Percentiles rank a stretch among this genome's conserved stretches.
phyloP scores from a whole-genome alignment of 2,888 invertebrate species.

The Prenolepis imparis region DNA sequence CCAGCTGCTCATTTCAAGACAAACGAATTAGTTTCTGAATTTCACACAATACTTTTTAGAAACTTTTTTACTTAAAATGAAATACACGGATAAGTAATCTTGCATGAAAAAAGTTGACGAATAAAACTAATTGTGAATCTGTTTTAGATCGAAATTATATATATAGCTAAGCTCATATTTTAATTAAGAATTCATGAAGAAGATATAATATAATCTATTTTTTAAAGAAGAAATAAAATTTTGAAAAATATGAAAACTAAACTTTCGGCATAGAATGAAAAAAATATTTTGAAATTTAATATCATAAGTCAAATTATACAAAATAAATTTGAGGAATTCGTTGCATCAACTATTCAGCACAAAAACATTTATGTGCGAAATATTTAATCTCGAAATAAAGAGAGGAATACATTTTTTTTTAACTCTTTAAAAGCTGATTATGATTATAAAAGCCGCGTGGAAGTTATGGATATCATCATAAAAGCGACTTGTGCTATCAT shows the following conservation, averaged over 20 bases:
- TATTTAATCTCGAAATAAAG: constrained; percentile 15
- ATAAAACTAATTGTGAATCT: not conserved
- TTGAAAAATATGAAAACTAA: not conserved
- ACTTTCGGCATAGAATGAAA: not conserved
- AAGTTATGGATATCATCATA: constrained; percentile 5
- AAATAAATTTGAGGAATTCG: not conserved
- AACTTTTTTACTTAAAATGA: not conserved
- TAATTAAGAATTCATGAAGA: not conserved
- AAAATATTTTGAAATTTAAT: not conserved
- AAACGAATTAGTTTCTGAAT: constrained; percentile 41
- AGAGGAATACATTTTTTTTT: too few relatives aligned
- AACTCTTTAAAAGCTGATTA: constrained; percentile 35
- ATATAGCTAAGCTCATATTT: not conserved
- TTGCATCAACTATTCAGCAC: not conserved
- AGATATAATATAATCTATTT: not conserved
- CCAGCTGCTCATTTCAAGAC: constrained; percentile 19
- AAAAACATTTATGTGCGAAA: constrained; percentile 9
- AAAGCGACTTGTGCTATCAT: not conserved
- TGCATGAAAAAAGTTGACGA: not conserved
- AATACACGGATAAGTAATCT: not conserved
- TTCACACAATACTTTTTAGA: not conserved
- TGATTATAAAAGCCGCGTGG: not conserved
- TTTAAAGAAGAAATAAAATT: not conserved
- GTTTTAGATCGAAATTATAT: not conserved
- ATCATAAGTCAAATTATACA: not conserved